A percentile compares a stretch with the other conserved stretches of the same genome.
These are phyloP conservation scores for Ceratotherium simum DNA, from an alignment of 2,113 vertebrate species.

Conservation along the genomic window DNA sequence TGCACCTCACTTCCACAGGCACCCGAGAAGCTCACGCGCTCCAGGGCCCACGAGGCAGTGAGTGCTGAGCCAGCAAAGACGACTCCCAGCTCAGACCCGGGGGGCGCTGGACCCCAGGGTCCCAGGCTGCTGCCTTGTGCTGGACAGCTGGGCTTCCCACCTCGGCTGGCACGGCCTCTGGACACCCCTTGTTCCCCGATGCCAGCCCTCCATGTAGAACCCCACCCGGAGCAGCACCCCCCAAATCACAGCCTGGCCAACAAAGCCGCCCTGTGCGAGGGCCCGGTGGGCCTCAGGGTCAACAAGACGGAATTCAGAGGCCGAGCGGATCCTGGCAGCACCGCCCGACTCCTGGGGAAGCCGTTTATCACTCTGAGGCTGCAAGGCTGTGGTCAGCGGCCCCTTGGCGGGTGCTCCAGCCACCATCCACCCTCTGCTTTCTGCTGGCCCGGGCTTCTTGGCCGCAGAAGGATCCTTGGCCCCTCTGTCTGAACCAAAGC, in stretches of 20 bases:
- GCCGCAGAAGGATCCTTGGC: not conserved
- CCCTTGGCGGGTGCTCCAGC: not conserved
- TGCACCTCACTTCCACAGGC: not conserved
- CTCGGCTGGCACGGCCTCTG: not conserved
- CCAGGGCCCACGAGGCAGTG: fast-evolving
- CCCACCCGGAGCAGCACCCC: not conserved
- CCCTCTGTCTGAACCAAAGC: not conserved
- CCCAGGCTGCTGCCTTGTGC: not conserved
- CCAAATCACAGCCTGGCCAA: not conserved
- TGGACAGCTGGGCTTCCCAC: not conserved
- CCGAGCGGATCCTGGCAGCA: not conserved
- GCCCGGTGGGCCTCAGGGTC: not conserved
- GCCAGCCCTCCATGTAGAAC: not conserved
- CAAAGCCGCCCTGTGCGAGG: not conserved
- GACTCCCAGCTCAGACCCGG: not conserved
- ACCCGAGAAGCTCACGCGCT: fast-evolving
- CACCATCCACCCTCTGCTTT: not conserved
- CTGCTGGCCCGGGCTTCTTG: not conserved
- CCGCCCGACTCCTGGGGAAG: not conserved
- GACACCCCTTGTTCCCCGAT: not conserved
- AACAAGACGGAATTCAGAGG: not conserved
- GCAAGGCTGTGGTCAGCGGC: not conserved
- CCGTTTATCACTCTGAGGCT: not conserved
- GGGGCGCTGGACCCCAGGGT: not conserved
- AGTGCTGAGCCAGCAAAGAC: fast-evolving